Conservation (phyloP, 1,140 invertebrate genomes). For the Mizuhopecten yessoensis region DNA sequence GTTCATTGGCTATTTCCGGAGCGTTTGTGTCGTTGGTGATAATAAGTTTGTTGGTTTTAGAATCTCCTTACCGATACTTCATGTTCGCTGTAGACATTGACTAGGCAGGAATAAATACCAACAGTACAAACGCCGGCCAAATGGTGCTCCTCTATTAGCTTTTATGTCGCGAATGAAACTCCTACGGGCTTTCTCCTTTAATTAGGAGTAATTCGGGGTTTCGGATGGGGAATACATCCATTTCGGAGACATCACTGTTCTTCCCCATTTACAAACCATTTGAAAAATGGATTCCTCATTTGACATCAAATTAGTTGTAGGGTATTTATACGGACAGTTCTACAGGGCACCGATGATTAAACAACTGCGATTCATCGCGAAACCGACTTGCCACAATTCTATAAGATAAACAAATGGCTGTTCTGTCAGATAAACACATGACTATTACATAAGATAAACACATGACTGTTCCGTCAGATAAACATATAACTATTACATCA, state of each 20-base stretch:
- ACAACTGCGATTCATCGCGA: too few species aligned
- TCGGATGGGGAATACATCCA: not conserved
- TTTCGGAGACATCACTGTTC: not conserved
- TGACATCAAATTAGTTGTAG: not conserved
- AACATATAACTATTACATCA: too few species aligned
- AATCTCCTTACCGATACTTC: not conserved
- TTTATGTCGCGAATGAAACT: not conserved
- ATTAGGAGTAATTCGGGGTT: not conserved
- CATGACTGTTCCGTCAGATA: too few species aligned
- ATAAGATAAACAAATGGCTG: too few species aligned
- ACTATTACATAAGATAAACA: too few species aligned
- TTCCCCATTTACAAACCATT: not conserved
- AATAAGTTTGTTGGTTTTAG: constrained; percentile 25
- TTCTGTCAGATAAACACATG: too few species aligned
- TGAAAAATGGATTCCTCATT: not conserved
- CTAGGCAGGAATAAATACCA: not conserved
- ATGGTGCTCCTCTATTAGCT: not conserved
- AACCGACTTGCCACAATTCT: too few species aligned
- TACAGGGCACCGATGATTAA: not conserved
- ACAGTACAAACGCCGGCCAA: not conserved
- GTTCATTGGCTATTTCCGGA: not conserved
- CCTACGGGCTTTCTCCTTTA: not conserved
- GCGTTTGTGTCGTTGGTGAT: not conserved
- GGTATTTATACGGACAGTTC: not conserved
- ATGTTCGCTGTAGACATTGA: not conserved